phyloP scores from a whole-genome alignment of 2,113 vertebrate species.

The Morone saxatilis region DNA sequence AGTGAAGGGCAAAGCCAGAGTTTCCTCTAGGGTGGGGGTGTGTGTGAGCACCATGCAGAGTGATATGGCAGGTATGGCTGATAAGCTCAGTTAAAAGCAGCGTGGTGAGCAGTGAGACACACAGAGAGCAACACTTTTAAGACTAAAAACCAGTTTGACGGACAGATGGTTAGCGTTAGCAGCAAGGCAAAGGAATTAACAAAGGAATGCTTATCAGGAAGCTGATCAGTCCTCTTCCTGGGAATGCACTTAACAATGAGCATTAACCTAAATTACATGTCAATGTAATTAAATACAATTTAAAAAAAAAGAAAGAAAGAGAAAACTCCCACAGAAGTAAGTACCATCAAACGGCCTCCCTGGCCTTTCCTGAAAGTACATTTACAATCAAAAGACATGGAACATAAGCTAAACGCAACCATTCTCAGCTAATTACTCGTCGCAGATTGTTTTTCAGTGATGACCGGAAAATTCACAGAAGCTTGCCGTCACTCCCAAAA shows the following conservation, averaged over 20 bases:
- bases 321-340: slow-evolving; percentile 65
- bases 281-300: slow-evolving; percentile 72
- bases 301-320: slow-evolving; percentile 45
- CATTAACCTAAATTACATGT: slow-evolving; percentile 75
- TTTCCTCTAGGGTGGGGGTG: slow-evolving; percentile 55
- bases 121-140: slow-evolving; percentile 42
- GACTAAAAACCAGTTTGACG: slow-evolving; percentile 61
- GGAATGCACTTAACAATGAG: slow-evolving; percentile 70
- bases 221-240: slow-evolving; percentile 61
- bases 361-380: slow-evolving; percentile 74
- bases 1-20: slow-evolving; percentile 53
- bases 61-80: slow-evolving; percentile 70
- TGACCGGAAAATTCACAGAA: slow-evolving; percentile 66
- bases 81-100: slow-evolving; percentile 76
- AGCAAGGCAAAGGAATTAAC: slow-evolving; percentile 78
- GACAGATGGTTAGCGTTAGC: slow-evolving; percentile 76
- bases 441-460: slow-evolving; percentile 51
- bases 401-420: slow-evolving; percentile 64
- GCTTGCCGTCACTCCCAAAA: slow-evolving; percentile 39
- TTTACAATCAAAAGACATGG: slow-evolving; percentile 73
- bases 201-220: slow-evolving; percentile 74
- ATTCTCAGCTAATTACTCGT: slow-evolving; percentile 47
- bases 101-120: slow-evolving; percentile 56
- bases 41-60: slow-evolving; percentile 80
- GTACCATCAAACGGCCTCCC: slow-evolving; percentile 71